Conservation (phyloP, 2,888 invertebrate genomes). For the Latrodectus elegans region DNA sequence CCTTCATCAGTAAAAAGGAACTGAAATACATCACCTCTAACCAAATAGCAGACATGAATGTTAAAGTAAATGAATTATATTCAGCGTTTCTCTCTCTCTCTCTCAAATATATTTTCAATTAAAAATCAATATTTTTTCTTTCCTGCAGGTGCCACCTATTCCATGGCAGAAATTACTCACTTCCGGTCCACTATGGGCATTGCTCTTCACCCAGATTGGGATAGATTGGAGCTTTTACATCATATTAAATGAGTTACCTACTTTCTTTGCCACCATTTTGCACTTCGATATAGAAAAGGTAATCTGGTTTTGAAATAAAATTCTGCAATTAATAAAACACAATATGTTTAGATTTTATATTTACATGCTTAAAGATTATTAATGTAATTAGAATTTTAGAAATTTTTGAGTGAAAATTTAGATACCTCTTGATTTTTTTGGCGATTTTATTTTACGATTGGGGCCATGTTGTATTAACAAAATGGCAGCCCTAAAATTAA, state of each 20-base stretch:
- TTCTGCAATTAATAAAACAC: no score
- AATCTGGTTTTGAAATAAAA: neutral
- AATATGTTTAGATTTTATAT: no score
- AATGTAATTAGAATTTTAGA: no score
- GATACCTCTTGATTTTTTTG: no score
- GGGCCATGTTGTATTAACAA: no score
- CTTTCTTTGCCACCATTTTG: conserved; percentile 84
- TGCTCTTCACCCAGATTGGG: conserved; percentile 83
- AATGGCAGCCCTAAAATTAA: no score
- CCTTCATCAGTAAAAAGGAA: neutral
- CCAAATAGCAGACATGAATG: neutral
- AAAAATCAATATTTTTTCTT: conserved; percentile 73
- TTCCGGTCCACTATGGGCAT: conserved; percentile 82
- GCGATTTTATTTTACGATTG: no score
- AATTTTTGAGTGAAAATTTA: no score
- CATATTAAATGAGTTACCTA: conserved; percentile 86
- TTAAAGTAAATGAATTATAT: neutral
- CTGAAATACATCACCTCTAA: neutral
- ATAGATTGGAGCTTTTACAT: conserved; percentile 91
- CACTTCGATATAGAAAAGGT: conserved; percentile 75
- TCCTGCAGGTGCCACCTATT: conserved; percentile 81
- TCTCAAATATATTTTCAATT: neutral
- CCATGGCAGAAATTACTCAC: conserved; percentile 83
- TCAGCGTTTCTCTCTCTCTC: no score
- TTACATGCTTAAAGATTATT: no score